Base-by-base conservation (phyloP, 2,888 invertebrate species). In the Drosophila paracracens region DNA sequence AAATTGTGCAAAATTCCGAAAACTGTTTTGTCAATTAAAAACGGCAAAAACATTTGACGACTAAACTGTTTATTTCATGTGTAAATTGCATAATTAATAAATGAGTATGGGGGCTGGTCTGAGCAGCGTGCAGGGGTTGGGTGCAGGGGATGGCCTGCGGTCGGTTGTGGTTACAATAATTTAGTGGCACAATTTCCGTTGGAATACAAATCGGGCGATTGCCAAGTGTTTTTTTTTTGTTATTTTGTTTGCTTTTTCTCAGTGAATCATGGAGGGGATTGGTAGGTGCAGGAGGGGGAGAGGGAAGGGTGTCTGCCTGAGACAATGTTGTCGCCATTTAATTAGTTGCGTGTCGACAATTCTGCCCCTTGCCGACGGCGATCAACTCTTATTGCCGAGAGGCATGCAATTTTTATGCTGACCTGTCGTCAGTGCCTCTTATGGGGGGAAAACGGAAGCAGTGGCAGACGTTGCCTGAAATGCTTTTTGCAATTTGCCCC, bases 331-430 rank as follows among this genome's bases (percentile, higher is more conserved):
- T 63, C 75, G 70, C 75, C 79, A 71, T 75, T 79, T 75, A 75
- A 79, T 78, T 79, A 71, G 67, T 67, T 79, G 77, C 79, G 71
- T 78, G 76, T 52, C 54, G 40, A 53, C 53, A 57, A 40, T 48
- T 25, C 11, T 7, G 21, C 18, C 40, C 16, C 40, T 11, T 25
- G 18, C 8, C 11, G 7, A 16, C 21, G 21, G 29, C 4, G n/a
- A n/a, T 10, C 29, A 27, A 27, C 33, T 7, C 50, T 31, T 29
- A 71, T 66, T 66, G 71, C 57, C 59, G 46, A 43, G 48, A 50
- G 66, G 61, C 79, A 77, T 77, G 79, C 60, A 63, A 75, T 53
- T 66, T 77, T 43, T 63, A 77, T 79, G 79, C 66, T 70, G 70
- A 76, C 75, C 65, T 60, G 62, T 60, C 59, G 63, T 46, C 59